Conservation (phyloP, 2,113 vertebrate genomes). For the Harpagus bidentatus region DNA sequence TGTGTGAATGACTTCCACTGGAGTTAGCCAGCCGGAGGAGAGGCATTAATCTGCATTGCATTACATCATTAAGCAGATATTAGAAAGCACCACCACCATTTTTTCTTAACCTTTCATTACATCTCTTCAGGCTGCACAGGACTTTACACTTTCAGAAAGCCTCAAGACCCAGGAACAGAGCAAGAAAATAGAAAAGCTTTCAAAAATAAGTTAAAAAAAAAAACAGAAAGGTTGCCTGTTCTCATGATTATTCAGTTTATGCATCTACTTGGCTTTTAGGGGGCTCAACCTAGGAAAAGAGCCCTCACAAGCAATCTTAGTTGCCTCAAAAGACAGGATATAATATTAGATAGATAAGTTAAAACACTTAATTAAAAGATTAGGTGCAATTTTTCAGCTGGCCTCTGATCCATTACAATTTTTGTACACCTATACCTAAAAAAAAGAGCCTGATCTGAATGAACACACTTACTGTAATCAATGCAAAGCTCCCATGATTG, state of each 20-base stretch:
- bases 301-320: not conserved
- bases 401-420: not conserved
- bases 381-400: not conserved
- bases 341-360: not conserved
- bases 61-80: not conserved
- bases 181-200: not conserved
- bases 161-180: not conserved
- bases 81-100: not conserved
- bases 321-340: not conserved
- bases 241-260: not conserved
- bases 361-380: not conserved
- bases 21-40: not conserved
- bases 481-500: not conserved
- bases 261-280: not conserved
- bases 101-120: not conserved
- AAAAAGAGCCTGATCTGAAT: not conserved
- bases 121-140: not conserved
- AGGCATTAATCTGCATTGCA: conserved; percentile 8
- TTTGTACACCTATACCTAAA: not conserved
- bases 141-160: not conserved
- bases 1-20: conserved; percentile 21
- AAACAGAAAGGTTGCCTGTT: not conserved
- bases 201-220: not conserved
- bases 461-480: not conserved
- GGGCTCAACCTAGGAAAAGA: not conserved